Evolutionary conservation across 2,797 vertebrate genomes (phyloP).

Genomic region (Ptychobarbus kaznakovi): DNA sequence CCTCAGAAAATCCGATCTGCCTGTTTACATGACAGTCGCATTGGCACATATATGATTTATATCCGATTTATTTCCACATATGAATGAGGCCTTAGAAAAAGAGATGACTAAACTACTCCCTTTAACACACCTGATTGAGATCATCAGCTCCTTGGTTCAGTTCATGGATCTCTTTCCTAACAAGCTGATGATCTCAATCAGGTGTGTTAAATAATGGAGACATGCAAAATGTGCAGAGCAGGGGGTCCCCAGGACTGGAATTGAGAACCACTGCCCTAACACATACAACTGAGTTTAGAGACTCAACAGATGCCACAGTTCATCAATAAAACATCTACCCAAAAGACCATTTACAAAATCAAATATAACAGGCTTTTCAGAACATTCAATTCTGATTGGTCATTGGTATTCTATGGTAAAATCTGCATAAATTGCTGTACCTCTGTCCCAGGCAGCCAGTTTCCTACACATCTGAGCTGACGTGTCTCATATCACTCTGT

Average conservation of each 20-base stretch:
- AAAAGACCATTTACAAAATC: neutral
- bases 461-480: neutral
- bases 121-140: no score
- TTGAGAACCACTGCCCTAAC: neutral
- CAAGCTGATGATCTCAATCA: no score
- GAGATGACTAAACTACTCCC: conserved; percentile 1
- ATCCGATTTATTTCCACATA: no score
- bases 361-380: neutral
- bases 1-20: no score
- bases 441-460: neutral
- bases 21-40: no score
- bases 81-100: neutral
- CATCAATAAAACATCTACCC: neutral
- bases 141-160: no score
- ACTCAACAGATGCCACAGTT: neutral
- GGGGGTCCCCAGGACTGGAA: no score
- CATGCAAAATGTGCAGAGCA: no score
- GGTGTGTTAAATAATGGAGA: no score
- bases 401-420: neutral
- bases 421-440: neutral
- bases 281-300: conserved; percentile 7
- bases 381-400: neutral
- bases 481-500: neutral
- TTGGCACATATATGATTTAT: no score
- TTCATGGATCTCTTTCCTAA: no score